A percentile compares a stretch with the other conserved stretches of the same genome.
Evolutionary conservation across 2,113 vertebrate species (phyloP).

Genomic region (Pitta sordida): DNA sequence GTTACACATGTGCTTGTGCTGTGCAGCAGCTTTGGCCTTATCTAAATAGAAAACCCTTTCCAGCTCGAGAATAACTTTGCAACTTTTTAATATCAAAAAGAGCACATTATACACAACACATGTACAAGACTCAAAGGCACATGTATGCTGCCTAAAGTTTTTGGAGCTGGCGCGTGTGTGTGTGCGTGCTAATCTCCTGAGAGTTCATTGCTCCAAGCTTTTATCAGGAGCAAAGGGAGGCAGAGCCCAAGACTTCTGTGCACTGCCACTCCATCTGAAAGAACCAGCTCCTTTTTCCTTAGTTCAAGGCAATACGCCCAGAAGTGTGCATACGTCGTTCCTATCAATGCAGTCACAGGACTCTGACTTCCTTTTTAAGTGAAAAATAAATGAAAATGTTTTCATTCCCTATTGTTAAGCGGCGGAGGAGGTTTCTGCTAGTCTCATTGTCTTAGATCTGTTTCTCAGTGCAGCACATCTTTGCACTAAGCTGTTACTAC

Average conservation of each 20-base stretch:
- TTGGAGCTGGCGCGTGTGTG: neutral
- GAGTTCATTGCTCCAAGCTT: slow-evolving; percentile 43
- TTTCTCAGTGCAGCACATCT: neutral
- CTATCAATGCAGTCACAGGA: slow-evolving; percentile 58
- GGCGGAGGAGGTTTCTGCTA: neutral
- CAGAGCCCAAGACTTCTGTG: slow-evolving; percentile 26
- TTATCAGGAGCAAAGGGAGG: slow-evolving; percentile 49
- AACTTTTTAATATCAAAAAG: slow-evolving; percentile 49
- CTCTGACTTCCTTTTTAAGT: slow-evolving; percentile 36
- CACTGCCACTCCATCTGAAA: slow-evolving; percentile 51
- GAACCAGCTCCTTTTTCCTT: slow-evolving; percentile 49
- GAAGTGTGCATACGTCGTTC: slow-evolving; percentile 13
- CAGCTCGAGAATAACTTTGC: slow-evolving; percentile 47
- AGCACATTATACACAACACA: slow-evolving; percentile 31
- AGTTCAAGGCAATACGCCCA: slow-evolving; percentile 42
- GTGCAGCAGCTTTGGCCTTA: slow-evolving; percentile 26
- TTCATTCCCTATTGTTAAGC: neutral
- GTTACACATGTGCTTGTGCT: neutral
- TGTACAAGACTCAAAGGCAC: slow-evolving; percentile 56
- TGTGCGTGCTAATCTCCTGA: slow-evolving; percentile 43
- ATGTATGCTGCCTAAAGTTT: slow-evolving; percentile 61
- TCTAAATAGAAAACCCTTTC: slow-evolving; percentile 58
- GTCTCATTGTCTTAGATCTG: slow-evolving; percentile 24
- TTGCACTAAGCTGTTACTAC: neutral
- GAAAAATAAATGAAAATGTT: slow-evolving; percentile 34